A percentile compares a stretch with the other conserved stretches of the same genome.
These are phyloP conservation scores for Augochlora pura DNA, from an alignment of 1,140 invertebrate genomes.

Conservation along the genomic window DNA sequence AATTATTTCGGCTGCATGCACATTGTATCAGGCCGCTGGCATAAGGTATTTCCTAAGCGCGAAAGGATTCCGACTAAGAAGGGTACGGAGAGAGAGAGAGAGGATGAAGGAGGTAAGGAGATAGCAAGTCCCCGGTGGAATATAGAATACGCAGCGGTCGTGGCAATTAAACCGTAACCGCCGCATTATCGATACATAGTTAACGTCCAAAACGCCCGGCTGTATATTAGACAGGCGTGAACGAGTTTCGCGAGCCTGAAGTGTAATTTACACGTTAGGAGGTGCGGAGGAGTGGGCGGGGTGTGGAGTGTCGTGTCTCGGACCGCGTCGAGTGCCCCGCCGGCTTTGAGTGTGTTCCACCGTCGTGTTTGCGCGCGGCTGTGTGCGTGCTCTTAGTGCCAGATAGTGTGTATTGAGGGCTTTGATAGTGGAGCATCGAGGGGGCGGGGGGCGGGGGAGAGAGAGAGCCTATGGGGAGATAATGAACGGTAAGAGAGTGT, in stretches of 20 bases:
- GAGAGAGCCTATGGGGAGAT: not conserved
- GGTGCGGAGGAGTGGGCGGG: too few relatives aligned
- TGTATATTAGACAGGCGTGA: not conserved
- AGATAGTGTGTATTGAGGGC: conserved; percentile 1
- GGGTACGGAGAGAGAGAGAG: too few relatives aligned
- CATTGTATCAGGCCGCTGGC: too few relatives aligned
- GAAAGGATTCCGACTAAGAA: not conserved
- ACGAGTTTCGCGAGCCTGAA: not conserved
- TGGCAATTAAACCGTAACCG: not conserved
- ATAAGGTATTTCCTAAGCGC: too few relatives aligned
- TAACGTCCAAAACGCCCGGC: not conserved
- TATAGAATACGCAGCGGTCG: not conserved
- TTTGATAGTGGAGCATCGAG: conserved; percentile 11
- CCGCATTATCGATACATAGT: not conserved
- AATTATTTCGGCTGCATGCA: too few relatives aligned
- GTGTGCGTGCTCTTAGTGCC: conserved; percentile 11
- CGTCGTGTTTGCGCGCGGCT: not conserved
- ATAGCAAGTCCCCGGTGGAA: not conserved
- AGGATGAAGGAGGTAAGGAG: not conserved
- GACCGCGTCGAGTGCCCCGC: not conserved
- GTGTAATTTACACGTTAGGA: conserved; percentile 1
- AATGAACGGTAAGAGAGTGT: not conserved
- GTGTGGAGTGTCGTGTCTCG: not conserved
- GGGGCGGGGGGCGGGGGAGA: too few relatives aligned
- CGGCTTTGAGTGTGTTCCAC: not conserved